phyloP scores from a whole-genome alignment of 2,888 invertebrate species.

The Ypsolopha scabrella region DNA sequence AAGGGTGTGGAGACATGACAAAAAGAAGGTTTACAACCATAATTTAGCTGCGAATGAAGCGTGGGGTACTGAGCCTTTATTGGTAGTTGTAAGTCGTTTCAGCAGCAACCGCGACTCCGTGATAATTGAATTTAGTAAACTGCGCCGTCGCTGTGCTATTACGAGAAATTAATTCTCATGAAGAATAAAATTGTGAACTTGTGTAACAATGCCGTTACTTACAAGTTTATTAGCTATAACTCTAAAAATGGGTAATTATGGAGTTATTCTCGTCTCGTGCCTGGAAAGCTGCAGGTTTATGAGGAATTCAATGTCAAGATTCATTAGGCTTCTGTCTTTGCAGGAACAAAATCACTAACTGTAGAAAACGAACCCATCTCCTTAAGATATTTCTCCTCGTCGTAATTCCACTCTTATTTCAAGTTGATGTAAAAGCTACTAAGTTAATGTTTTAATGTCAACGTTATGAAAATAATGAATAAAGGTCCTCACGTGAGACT shows the following conservation, averaged over 20 bases:
- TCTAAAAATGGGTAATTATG: conserved; percentile 13
- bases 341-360: too few relatives aligned
- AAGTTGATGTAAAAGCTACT: too few relatives aligned
- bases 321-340: background rate
- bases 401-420: too few relatives aligned
- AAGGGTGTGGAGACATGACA: conserved; percentile 11
- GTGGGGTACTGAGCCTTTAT: conserved; percentile 6
- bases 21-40: conserved; percentile 20
- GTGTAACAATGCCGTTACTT: conserved; percentile 17
- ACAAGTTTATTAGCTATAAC: conserved; percentile 36
- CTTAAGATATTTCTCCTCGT: too few relatives aligned
- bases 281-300: conserved; percentile 7
- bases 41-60: conserved; percentile 15
- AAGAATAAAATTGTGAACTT: conserved; percentile 23
- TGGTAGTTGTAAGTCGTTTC: conserved; percentile 7
- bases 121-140: conserved; percentile 44
- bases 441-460: too few relatives aligned
- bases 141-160: conserved; percentile 30
- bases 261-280: conserved; percentile 10
- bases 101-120: conserved; percentile 12
- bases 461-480: too few relatives aligned
- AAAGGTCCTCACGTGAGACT: too few relatives aligned
- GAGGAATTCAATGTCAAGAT: background rate
- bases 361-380: too few relatives aligned
- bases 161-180: conserved; percentile 35